Percentiles rank a stretch among this genome's conserved stretches.
These are phyloP conservation scores for Phenganax marumi DNA, from an alignment of 92 coral and sea anemone genomes.

Conservation along the genomic window DNA sequence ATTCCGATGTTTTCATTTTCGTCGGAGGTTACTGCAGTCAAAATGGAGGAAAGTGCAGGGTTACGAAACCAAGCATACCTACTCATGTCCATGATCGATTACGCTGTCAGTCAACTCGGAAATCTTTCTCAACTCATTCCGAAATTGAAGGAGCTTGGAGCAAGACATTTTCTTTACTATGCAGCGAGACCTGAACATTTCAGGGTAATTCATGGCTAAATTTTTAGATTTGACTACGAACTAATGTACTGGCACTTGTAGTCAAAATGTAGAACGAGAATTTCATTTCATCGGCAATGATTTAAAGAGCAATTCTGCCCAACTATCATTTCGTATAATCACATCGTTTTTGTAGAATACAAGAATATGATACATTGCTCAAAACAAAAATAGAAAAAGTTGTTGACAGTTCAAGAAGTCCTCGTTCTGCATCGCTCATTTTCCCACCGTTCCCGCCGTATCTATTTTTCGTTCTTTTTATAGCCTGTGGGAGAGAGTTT, in stretches of 20 bases:
- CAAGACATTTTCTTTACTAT: slow-evolving; percentile 16
- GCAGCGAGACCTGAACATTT: slow-evolving; percentile 37
- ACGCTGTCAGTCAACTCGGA: slow-evolving; percentile 24
- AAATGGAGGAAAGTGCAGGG: background rate
- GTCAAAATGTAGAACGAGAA: too few relatives aligned
- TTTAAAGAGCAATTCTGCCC: too few relatives aligned
- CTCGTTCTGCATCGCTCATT: too few relatives aligned
- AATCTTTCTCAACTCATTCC: slow-evolving; percentile 17
- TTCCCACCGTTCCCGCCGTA: too few relatives aligned
- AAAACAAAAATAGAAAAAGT: too few relatives aligned
- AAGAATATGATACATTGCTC: too few relatives aligned
- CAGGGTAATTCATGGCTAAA: background rate
- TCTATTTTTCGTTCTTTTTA: slow-evolving; percentile 1
- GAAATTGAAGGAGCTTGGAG: slow-evolving; percentile 34
- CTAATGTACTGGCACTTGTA: background rate
- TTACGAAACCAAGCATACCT: slow-evolving; percentile 26
- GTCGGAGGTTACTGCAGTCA: background rate
- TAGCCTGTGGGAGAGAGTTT: slow-evolving; percentile 79
- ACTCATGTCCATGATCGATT: slow-evolving; percentile 42
- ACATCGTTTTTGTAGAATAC: too few relatives aligned
- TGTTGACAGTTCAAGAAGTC: too few relatives aligned
- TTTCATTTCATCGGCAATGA: too few relatives aligned
- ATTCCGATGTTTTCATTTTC: slow-evolving; percentile 15
- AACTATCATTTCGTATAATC: too few relatives aligned
- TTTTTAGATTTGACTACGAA: background rate